These are phyloP conservation scores for Entelurus aequoreus DNA, from an alignment of 2,113 vertebrate genomes.

Conservation along the genomic window DNA sequence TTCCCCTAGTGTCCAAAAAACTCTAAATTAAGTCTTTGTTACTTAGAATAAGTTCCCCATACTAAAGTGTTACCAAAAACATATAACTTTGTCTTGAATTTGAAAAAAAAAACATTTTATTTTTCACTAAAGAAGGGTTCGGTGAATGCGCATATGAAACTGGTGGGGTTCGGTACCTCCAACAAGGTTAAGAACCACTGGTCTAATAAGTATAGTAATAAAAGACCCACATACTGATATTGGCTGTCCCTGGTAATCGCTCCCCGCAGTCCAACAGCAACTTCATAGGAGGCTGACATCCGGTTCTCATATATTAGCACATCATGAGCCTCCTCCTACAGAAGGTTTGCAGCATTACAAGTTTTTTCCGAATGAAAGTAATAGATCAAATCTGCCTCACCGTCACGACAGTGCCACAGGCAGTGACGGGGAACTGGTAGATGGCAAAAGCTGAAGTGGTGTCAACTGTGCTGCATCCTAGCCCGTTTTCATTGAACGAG, in stretches of 20 bases:
- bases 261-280: constrained; percentile 42
- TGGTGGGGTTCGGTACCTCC: no score
- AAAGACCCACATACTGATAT: constrained; percentile 48
- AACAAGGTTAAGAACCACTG: no score
- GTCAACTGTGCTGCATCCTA: constrained; percentile 27
- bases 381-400: constrained; percentile 25
- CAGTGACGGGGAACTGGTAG: constrained; percentile 59
- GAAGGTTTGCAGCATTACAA: neutral
- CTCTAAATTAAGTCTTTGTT: no score
- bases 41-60: no score
- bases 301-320: constrained; percentile 60
- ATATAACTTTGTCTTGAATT: no score
- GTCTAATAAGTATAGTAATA: neutral
- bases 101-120: no score
- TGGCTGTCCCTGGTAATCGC: constrained; percentile 63
- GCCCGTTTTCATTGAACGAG: constrained; percentile 16
- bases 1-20: no score
- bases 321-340: constrained; percentile 49
- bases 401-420: constrained; percentile 44
- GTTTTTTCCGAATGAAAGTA: neutral
- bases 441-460: constrained; percentile 50
- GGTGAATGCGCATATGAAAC: no score
- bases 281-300: constrained; percentile 53
- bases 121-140: no score
- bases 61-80: no score